phyloP scores from a whole-genome alignment of 2,113 vertebrate genomes.

The Megaleporinus macrocephalus region DNA sequence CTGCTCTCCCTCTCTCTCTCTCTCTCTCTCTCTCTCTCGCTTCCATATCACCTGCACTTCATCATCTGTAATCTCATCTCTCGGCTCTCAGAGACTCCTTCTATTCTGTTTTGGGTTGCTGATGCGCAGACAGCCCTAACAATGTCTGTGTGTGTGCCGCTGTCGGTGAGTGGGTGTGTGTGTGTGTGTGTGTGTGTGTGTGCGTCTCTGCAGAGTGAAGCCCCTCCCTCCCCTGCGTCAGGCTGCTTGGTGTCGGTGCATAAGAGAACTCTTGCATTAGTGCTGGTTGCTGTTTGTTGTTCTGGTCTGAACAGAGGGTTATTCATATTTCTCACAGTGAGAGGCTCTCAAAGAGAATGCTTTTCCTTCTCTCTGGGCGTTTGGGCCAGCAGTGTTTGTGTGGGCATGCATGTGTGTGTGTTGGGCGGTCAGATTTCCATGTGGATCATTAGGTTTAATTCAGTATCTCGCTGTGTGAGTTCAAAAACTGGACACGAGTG shows the following conservation, averaged over 20 bases:
- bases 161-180: neutral
- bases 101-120: neutral
- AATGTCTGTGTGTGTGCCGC: neutral
- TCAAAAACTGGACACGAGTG: neutral
- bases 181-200: neutral
- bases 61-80: neutral
- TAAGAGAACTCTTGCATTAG: neutral
- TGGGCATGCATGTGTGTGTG: neutral
- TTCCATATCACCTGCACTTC: no score
- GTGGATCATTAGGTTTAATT: neutral
- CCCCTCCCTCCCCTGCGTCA: neutral
- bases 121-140: neutral
- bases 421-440: neutral
- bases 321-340: neutral
- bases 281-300: neutral
- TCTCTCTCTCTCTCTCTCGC: no score
- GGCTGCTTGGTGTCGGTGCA: neutral
- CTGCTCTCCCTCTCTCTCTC: no score
- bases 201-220: neutral
- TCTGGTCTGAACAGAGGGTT: neutral
- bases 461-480: neutral
- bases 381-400: neutral
- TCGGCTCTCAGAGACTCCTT: neutral
- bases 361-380: neutral
- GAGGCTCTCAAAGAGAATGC: neutral